phyloP scores from a whole-genome alignment of 2,113 vertebrate species.

The Chascanopsetta lugubris region DNA sequence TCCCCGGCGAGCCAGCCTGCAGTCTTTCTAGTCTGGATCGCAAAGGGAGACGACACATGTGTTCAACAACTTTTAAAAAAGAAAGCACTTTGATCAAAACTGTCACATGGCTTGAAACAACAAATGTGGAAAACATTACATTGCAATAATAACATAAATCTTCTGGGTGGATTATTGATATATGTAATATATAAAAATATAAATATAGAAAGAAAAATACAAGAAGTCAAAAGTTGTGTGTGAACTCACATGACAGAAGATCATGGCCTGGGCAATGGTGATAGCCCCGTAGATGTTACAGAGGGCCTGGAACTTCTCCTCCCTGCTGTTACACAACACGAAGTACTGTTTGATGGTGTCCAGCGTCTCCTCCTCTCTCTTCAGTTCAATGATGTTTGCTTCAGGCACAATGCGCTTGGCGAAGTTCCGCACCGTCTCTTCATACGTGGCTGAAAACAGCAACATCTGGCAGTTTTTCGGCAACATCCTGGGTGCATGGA shows the following conservation, averaged over 20 bases:
- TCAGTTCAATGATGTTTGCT: slow-evolving; percentile 96
- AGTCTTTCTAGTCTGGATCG: slow-evolving; percentile 90
- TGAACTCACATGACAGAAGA: slow-evolving; percentile 93
- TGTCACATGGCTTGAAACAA: no score
- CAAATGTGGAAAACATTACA: not conserved
- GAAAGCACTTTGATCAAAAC: no score
- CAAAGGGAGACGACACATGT: not conserved
- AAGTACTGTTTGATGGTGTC: slow-evolving; percentile 99
- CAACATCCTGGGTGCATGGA: slow-evolving; percentile 83
- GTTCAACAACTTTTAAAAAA: no score
- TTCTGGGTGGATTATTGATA: no score
- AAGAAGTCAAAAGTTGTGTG: not conserved
- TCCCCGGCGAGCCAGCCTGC: slow-evolving; percentile 94
- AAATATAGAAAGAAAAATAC: no score
- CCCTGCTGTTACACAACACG: slow-evolving; percentile 88
- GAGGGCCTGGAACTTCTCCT: slow-evolving; percentile 95
- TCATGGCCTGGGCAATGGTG: slow-evolving; percentile 95
- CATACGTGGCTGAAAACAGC: slow-evolving; percentile 96
- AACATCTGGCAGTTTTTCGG: slow-evolving; percentile 95
- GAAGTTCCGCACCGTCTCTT: slow-evolving; percentile 95
- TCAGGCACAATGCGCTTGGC: slow-evolving; percentile 94
- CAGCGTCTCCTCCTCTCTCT: slow-evolving; percentile 95
- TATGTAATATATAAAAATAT: no score
- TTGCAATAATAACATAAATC: no score
- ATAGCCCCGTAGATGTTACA: slow-evolving; percentile 94